A percentile compares a stretch with the other conserved stretches of the same genome.
Evolutionary conservation across 2,113 vertebrate genomes (phyloP).

Genomic region (Solea senegalensis): DNA sequence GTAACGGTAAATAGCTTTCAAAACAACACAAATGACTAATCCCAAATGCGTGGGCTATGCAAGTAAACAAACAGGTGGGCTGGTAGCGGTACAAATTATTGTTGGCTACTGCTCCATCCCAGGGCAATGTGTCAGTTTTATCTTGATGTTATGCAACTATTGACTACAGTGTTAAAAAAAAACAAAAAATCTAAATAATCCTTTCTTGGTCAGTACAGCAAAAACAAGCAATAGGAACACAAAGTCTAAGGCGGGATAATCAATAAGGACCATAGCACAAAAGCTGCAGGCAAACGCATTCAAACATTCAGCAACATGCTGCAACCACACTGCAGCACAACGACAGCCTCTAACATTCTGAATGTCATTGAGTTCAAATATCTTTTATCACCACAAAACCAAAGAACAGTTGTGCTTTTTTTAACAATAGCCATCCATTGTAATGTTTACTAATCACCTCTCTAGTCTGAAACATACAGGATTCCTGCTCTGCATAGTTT

Average conservation of each 20-base stretch:
- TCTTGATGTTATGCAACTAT: constrained; percentile 70
- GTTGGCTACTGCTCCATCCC: constrained; percentile 65
- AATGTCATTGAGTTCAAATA: too few relatives aligned
- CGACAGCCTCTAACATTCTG: too few relatives aligned
- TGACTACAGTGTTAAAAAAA: constrained; percentile 27
- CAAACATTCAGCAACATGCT: constrained; percentile 19
- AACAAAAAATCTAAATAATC: constrained; percentile 36
- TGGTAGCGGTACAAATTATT: constrained; percentile 69
- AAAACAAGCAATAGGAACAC: constrained; percentile 58
- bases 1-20: constrained; percentile 63
- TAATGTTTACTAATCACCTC: too few relatives aligned
- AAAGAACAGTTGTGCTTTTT: neutral
- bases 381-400: neutral
- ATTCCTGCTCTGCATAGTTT: too few relatives aligned
- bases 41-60: constrained; percentile 55
- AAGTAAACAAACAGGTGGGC: constrained; percentile 77
- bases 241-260: constrained; percentile 46
- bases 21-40: constrained; percentile 76
- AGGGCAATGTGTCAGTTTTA: constrained; percentile 71
- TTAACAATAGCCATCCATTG: too few relatives aligned
- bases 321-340: neutral
- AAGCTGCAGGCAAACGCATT: constrained; percentile 12
- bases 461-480: too few relatives aligned
- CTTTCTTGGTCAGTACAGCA: constrained; percentile 33
- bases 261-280: constrained; percentile 53